Percentiles rank a stretch among this genome's conserved stretches.
Evolutionary conservation across 2,113 vertebrate species (phyloP).

Genomic region (Gavialis gangeticus): DNA sequence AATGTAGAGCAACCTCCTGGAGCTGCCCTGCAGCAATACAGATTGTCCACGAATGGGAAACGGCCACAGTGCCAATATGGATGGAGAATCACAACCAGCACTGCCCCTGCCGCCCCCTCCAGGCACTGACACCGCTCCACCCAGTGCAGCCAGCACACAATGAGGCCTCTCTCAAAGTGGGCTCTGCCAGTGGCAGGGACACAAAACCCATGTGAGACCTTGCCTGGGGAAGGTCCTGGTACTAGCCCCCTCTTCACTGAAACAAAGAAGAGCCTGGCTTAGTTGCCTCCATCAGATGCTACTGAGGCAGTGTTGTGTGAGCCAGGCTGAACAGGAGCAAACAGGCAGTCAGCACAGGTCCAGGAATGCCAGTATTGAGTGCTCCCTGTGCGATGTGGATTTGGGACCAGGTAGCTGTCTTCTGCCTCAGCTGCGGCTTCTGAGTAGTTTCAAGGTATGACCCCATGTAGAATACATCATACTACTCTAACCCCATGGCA

Average conservation of each 20-base stretch:
- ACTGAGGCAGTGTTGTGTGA: neutral
- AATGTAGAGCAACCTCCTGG: conserved; percentile 53
- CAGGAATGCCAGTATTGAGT: neutral
- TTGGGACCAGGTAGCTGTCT: neutral
- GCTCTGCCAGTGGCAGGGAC: conserved; percentile 42
- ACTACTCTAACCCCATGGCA: neutral
- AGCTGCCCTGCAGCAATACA: conserved; percentile 35
- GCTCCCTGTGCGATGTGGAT: fast-evolving
- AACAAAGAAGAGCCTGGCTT: fast-evolving
- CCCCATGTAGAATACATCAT: neutral
- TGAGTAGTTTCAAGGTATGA: neutral
- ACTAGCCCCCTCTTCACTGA: neutral
- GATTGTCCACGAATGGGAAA: neutral
- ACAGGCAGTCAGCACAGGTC: neutral
- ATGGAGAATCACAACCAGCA: conserved; percentile 24
- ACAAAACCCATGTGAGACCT: conserved; percentile 18
- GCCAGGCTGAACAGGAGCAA: neutral
- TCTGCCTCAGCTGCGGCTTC: neutral
- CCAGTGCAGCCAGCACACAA: neutral
- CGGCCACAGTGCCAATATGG: neutral
- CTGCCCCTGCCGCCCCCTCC: neutral
- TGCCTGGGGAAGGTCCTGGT: neutral
- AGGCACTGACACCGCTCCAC: neutral
- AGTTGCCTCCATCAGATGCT: neutral
- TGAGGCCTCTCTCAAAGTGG: neutral